These are phyloP conservation scores for Anoplopoma fimbria DNA, from an alignment of 2,113 vertebrate species.

Conservation along the genomic window DNA sequence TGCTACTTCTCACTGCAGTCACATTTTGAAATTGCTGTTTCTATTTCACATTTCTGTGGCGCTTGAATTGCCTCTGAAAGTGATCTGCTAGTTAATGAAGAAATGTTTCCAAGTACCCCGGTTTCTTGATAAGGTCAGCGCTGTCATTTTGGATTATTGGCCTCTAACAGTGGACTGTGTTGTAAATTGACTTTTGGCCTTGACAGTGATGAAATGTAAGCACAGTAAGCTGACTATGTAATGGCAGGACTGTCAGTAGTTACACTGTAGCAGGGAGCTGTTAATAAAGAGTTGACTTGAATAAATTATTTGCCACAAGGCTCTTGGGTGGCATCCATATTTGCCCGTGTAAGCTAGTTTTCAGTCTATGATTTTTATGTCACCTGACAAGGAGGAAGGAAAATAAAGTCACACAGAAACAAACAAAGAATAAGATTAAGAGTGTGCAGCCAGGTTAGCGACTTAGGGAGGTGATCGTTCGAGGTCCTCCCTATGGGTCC, in stretches of 20 bases:
- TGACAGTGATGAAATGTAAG: background rate
- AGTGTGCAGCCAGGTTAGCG: background rate
- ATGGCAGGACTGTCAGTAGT: background rate
- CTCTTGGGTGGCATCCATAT: background rate
- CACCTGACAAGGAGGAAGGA: background rate
- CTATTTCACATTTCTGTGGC: conserved; percentile 14
- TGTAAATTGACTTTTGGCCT: background rate
- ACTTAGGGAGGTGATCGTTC: background rate
- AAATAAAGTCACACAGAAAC: background rate
- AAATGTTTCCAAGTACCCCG: conserved; percentile 14
- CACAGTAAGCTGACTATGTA: background rate
- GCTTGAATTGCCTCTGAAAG: conserved; percentile 35
- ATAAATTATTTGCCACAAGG: background rate
- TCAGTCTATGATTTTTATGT: background rate
- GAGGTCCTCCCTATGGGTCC: background rate
- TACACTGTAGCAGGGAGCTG: background rate
- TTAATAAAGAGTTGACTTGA: background rate
- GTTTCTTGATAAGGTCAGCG: conserved; percentile 50
- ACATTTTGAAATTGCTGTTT: conserved; percentile 45
- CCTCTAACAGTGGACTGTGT: background rate
- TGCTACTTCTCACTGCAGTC: conserved; percentile 32
- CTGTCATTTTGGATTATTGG: conserved; percentile 29
- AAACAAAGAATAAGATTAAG: background rate
- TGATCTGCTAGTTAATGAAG: conserved; percentile 24
- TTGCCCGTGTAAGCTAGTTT: background rate